phyloP scores from a whole-genome alignment of 2,797 vertebrate species.

The Erethizon dorsatum region DNA sequence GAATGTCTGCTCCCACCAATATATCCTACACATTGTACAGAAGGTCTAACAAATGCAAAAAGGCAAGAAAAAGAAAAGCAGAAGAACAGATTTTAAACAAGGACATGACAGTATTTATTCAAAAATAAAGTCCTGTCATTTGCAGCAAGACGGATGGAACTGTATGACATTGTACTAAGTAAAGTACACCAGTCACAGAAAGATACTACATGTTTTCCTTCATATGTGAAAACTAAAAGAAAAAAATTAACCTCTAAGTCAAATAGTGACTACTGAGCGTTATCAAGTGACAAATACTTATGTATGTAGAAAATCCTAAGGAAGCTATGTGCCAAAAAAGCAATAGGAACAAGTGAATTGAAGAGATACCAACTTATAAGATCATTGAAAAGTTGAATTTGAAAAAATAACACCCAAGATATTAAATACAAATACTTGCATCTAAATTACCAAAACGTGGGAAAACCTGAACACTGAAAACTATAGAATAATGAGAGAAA shows the following conservation, averaged over 20 bases:
- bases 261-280: background rate
- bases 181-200: background rate
- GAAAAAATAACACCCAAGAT: background rate
- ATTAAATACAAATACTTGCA: constrained; percentile 37
- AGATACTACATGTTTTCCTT: background rate
- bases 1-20: constrained; percentile 1
- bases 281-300: background rate
- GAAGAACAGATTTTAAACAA: background rate
- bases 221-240: background rate
- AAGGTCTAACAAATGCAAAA: background rate
- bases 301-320: background rate
- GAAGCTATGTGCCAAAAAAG: background rate
- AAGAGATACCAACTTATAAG: background rate
- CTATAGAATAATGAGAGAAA: constrained; percentile 32
- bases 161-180: background rate
- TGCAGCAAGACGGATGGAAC: background rate
- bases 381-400: background rate
- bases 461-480: background rate
- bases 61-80: constrained; percentile 24
- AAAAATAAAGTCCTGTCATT: background rate
- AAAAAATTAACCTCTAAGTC: background rate
- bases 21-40: background rate
- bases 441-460: background rate
- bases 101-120: background rate
- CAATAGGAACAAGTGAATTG: background rate